Evolutionary conservation across 1,140 invertebrate species (phyloP), one percentile per base, ranked within the genome.

Genomic region (Heliconius congener): DNA sequence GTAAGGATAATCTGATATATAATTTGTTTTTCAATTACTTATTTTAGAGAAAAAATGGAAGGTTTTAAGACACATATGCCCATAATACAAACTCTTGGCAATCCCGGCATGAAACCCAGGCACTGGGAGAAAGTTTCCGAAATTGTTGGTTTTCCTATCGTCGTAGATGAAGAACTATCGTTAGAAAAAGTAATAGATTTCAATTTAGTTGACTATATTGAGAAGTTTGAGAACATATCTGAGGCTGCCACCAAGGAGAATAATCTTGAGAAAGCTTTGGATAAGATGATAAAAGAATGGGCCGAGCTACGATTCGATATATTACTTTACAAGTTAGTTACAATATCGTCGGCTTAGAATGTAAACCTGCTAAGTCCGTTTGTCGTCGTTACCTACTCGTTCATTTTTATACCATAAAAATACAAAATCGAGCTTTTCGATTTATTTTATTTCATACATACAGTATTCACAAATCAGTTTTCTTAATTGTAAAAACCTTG

Each of bases 61-160:
- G 96, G 97, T 23, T 99, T 99, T 93, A 97, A 97, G 81, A 97
- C 97, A 71, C 96, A 99, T 88, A 96, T 99, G 96, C 98, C 98
- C 0, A 96, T 99, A 8, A 97, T 99, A 74, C 96, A 97, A 88
- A 99, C 98, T 0, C 94, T 99, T 1, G 99, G 99, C 60, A 99
- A 99, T 95, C 98, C 98, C 6, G 98, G 97, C 52, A 96, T 99
- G 95, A 97, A 99, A 88, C 96, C 96, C 16, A 96, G 99, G 13
- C 99, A 99, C 92, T 99, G 99, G 99, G 98, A 99, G 87, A 97
- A 98, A 93, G 97, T 99, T 16, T 99, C 98, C 0, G 98, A 99
- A 86, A 98, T 99, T 78, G 98, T 99, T 84, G 98, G 98, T 0
- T 99, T 99, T 92, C 98, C 98, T 1, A 97, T 99, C 34, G 96